Base-by-base conservation (phyloP, 2,113 vertebrate species). In the Hippolais icterina region DNA sequence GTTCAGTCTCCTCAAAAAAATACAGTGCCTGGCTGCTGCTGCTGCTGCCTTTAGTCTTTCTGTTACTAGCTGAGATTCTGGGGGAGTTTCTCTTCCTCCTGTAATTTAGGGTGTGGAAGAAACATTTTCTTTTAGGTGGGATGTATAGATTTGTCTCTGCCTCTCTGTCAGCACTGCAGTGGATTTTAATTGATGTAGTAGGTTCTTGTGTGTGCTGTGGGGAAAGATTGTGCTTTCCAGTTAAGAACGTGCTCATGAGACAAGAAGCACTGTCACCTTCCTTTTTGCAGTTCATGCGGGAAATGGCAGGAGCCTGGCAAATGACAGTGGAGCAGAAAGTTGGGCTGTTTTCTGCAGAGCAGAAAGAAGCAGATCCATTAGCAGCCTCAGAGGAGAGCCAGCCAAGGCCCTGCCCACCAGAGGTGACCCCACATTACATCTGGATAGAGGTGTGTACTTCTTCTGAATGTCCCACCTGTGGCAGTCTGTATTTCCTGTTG, bases 301-400 rank as follows among this genome's bases (percentile, higher is more conserved):
- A 99, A 97, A 99, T 99, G 99, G 98, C 99, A 6, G 99, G 99
- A 53, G 99, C 99, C 33, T 99, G 99, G 99, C 99, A 99, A 84
- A 99, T 99, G 99, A 99, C 99, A 0, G 99, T 99, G 64, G 99
- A 99, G 95, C 98, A 98, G 97, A 99, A 99, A 96, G 97, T 99
- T 71, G 99, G 99, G 83, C 97, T 99, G 49, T 99, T 99, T 95
- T 99, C 99, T 3, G 98, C 98, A 22, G 98, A 99, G 47, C 97
- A 98, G 88, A 98, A 98, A 42, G 99, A 99, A 97, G 98, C 99
- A 15, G 99, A 99, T 80, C 99, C 99, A 1, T 95, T 99, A 89
- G 99, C 99, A 3, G 99, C 99, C 1, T 99, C 99, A 3, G 99
- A 99, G 97, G 98, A 99, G 79, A 99, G 99, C 87, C 99, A 99